These are phyloP conservation scores for Pteromalus puparum DNA, from an alignment of 1,140 invertebrate species.

Conservation along the genomic window DNA sequence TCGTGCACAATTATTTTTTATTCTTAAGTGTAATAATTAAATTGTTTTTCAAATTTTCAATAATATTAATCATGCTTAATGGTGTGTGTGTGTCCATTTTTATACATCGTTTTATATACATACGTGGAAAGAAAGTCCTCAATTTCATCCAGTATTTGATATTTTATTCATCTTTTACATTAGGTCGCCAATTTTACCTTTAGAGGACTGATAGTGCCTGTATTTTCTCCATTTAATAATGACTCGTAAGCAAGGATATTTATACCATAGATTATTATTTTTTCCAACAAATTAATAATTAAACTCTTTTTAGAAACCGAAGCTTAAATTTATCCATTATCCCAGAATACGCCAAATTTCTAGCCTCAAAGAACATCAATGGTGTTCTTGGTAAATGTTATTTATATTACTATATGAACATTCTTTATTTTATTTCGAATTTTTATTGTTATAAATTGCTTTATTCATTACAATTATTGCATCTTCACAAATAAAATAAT, in stretches of 20 bases:
- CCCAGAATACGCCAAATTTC: slow-evolving; percentile 79
- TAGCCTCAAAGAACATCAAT: slow-evolving; percentile 77
- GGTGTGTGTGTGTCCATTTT: too few species aligned
- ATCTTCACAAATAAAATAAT: slow-evolving; percentile 27
- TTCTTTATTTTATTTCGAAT: neutral
- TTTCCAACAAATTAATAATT: slow-evolving; percentile 45
- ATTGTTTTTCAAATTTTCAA: too few species aligned
- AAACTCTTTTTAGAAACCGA: slow-evolving; percentile 62
- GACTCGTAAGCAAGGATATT: slow-evolving; percentile 70
- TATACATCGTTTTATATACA: too few species aligned
- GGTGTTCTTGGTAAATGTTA: slow-evolving; percentile 80
- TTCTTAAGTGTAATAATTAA: too few species aligned
- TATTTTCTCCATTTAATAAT: slow-evolving; percentile 81
- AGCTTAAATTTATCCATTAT: slow-evolving; percentile 78
- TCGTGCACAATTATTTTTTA: too few species aligned
- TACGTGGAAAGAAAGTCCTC: too few species aligned
- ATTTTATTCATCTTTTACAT: slow-evolving; percentile 33
- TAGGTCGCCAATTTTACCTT: slow-evolving; percentile 60
- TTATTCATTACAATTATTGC: neutral
- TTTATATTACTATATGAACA: neutral
- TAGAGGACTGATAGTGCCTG: slow-evolving; percentile 80
- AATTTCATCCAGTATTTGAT: too few species aligned
- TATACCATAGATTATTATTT: slow-evolving; percentile 27
- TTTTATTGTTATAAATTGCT: slow-evolving; percentile 30
- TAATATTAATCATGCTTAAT: too few species aligned